A percentile compares a stretch with the other conserved stretches of the same genome.
Evolutionary conservation across 2,888 invertebrate species (phyloP).

Genomic region (Agriopis leucophaearia): DNA sequence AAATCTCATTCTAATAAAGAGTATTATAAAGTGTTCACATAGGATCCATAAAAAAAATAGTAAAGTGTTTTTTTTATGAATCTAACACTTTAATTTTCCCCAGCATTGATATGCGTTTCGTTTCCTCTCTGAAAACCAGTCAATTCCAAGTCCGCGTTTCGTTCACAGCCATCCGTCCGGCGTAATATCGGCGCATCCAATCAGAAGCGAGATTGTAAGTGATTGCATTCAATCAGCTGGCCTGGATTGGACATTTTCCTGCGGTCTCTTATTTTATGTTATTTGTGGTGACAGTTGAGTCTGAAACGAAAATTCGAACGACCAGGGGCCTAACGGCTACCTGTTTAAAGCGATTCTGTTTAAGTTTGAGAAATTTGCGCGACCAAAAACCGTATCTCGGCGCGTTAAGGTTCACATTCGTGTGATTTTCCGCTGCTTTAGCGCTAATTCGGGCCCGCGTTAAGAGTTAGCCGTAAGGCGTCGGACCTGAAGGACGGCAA

Average conservation of each 20-base stretch:
- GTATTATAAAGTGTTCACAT: too few species aligned
- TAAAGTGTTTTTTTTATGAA: not conserved
- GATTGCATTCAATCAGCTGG: conserved; percentile 38
- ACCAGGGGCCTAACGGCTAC: too few species aligned
- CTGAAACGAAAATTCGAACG: not conserved
- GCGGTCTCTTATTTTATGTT: conserved; percentile 26
- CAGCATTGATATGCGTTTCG: not conserved
- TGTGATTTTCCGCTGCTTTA: too few species aligned
- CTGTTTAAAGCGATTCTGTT: too few species aligned
- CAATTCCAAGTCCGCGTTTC: conserved; percentile 20
- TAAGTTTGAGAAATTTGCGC: too few species aligned
- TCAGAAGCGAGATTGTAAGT: conserved; percentile 36
- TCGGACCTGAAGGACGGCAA: not conserved
- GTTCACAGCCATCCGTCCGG: conserved; percentile 10
- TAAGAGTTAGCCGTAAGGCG: too few species aligned
- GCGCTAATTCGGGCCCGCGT: too few species aligned
- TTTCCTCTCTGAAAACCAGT: conserved; percentile 17
- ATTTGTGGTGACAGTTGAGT: conserved; percentile 1
- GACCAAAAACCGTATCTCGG: too few species aligned
- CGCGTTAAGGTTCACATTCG: too few species aligned
- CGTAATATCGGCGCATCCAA: conserved; percentile 32
- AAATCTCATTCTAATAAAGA: too few species aligned
- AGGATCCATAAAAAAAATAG: not conserved
- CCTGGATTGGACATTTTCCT: conserved; percentile 28
- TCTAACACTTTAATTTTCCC: not conserved